Percentiles rank a stretch among this genome's conserved stretches.
Conservation (phyloP, 2,113 vertebrate species). For the Oreochromis tanganicae region DNA sequence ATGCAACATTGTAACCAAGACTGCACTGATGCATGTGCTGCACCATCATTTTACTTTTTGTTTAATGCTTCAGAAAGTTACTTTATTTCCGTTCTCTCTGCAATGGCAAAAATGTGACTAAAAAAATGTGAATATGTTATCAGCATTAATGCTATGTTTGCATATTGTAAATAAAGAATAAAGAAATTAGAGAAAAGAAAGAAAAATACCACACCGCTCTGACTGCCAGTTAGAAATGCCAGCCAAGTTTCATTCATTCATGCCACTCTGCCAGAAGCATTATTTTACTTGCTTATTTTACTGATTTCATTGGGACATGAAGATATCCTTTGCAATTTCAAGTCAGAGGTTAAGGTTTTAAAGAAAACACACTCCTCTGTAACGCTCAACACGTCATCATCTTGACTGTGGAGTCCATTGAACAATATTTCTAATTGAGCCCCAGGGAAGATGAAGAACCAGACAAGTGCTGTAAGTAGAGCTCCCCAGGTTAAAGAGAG, state of each 20-base stretch:
- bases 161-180: background rate
- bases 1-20: background rate
- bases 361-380: background rate
- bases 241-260: background rate
- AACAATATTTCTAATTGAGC: constrained; percentile 52
- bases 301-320: background rate
- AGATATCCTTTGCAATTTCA: background rate
- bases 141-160: background rate
- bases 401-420: background rate
- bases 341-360: background rate
- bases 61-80: background rate
- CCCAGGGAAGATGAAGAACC: constrained; percentile 17
- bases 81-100: background rate
- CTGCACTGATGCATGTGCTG: background rate
- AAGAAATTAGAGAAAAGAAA: background rate
- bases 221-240: background rate
- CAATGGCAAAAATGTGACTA: background rate
- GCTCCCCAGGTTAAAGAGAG: constrained; percentile 49
- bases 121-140: background rate
- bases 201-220: background rate
- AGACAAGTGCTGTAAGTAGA: constrained; percentile 1
- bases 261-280: background rate
- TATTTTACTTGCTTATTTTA: background rate
- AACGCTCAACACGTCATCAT: background rate
- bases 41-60: background rate